A percentile compares a stretch with the other conserved stretches of the same genome.
Evolutionary conservation across 2,797 vertebrate genomes (phyloP).

Genomic region (Ammospiza maritima): DNA sequence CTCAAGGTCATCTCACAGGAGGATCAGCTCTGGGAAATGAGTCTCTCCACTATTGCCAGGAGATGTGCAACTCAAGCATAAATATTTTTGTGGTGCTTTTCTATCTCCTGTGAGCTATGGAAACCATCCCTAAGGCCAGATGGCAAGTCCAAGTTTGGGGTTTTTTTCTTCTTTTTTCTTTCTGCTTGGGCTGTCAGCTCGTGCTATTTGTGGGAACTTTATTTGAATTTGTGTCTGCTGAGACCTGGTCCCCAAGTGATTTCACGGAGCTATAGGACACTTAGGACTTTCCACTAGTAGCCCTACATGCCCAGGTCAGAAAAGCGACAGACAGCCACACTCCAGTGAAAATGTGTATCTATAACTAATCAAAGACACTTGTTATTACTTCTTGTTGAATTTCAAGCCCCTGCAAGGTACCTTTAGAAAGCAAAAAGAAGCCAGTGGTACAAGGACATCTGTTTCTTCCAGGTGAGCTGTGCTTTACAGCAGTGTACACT

Average conservation of each 20-base stretch:
- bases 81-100: background rate
- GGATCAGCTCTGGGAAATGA: background rate
- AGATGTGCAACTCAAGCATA: background rate
- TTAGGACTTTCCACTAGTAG: background rate
- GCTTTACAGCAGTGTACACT: background rate
- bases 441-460: background rate
- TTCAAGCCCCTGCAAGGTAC: background rate
- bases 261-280: background rate
- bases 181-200: background rate
- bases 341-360: background rate
- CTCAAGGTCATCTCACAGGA: background rate
- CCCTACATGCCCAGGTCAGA: background rate
- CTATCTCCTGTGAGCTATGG: background rate
- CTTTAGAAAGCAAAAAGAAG: background rate
- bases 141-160: background rate
- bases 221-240: background rate
- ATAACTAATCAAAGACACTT: background rate
- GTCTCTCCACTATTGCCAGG: background rate
- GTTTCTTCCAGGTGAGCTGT: background rate
- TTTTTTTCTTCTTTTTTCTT: too few relatives aligned
- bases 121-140: background rate
- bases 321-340: background rate
- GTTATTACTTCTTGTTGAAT: background rate
- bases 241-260: background rate
- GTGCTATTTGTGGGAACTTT: background rate